A percentile compares a stretch with the other conserved stretches of the same genome.
These are phyloP conservation scores for Leptinotarsa haldemani DNA, from an alignment of 2,888 invertebrate genomes.

Conservation along the genomic window DNA sequence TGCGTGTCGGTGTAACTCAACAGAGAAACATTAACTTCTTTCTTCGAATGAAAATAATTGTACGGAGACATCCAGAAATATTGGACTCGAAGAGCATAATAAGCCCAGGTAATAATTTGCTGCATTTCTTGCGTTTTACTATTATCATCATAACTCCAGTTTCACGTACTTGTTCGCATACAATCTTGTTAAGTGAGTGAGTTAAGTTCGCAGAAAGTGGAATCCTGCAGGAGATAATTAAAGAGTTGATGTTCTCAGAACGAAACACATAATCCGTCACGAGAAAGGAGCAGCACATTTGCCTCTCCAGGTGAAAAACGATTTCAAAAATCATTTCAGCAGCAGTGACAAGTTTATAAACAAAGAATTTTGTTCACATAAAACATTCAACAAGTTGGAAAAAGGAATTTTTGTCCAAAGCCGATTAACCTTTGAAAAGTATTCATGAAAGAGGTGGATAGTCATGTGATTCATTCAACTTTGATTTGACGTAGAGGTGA, in stretches of 20 bases:
- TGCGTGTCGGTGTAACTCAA: conserved; percentile 22
- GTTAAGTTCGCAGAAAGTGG: not conserved
- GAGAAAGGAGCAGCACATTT: not conserved
- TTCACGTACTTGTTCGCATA: not conserved
- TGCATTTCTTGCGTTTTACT: conserved; percentile 4
- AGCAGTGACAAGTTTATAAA: no score
- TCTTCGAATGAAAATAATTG: conserved; percentile 20
- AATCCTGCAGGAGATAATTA: not conserved
- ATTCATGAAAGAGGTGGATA: no score
- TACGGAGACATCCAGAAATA: conserved; percentile 21
- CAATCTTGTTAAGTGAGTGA: not conserved
- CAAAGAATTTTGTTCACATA: no score
- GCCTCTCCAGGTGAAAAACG: no score
- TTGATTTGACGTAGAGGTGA: no score
- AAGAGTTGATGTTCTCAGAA: conserved; percentile 10
- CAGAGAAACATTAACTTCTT: conserved; percentile 27
- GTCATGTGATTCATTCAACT: no score
- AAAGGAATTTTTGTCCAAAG: no score
- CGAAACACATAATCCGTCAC: not conserved
- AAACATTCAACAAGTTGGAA: no score
- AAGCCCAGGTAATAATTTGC: conserved; percentile 1
- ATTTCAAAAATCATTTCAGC: no score
- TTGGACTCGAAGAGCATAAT: not conserved
- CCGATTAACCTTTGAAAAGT: no score
- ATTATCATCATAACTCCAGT: conserved; percentile 11